Conservation (phyloP, 2,113 vertebrate genomes). For the Parus major region DNA sequence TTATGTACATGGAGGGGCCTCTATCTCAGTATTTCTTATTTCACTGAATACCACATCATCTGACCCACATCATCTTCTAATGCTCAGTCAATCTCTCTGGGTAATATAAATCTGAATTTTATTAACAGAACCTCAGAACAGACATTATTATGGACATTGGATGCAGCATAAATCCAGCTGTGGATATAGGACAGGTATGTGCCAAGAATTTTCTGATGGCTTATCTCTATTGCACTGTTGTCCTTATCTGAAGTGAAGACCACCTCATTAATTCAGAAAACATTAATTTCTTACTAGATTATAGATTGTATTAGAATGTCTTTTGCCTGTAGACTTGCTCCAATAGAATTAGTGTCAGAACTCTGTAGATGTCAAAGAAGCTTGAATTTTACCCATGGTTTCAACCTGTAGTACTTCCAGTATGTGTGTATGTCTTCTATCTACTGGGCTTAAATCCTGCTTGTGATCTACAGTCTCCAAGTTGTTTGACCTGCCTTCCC, state of each 20-base stretch:
- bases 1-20: background rate
- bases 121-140: conserved; percentile 83
- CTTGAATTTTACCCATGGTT: background rate
- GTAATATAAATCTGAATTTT: background rate
- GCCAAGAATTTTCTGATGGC: background rate
- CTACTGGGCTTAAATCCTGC: background rate
- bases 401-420: background rate
- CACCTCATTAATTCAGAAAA: background rate
- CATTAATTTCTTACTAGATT: background rate
- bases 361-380: background rate
- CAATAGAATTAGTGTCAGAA: background rate
- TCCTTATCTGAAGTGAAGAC: background rate
- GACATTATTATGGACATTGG: conserved; percentile 88
- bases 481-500: background rate
- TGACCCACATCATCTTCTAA: background rate
- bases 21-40: background rate
- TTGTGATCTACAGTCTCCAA: background rate
- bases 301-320: background rate
- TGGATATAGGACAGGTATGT: conserved; percentile 91
- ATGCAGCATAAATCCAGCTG: conserved; percentile 87
- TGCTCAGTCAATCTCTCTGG: background rate
- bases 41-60: background rate
- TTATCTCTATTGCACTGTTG: background rate
- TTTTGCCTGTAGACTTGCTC: background rate
- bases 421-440: background rate